A percentile compares a stretch with the other conserved stretches of the same genome.
These are phyloP conservation scores for Pseudobourletiella spinata DNA, from an alignment of 1,140 invertebrate species.

Conservation along the genomic window DNA sequence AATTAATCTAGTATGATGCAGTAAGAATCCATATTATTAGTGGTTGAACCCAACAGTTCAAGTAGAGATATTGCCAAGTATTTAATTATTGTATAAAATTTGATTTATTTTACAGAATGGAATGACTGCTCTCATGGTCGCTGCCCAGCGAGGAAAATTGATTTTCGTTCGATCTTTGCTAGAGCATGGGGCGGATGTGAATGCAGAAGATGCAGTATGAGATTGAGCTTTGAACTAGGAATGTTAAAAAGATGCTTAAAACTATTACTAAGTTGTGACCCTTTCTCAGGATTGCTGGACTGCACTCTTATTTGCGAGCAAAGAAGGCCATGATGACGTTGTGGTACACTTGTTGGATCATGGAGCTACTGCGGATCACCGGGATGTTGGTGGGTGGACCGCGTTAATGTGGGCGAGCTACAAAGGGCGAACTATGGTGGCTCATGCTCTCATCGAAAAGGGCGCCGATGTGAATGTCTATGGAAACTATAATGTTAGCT, in stretches of 20 bases:
- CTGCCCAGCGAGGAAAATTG: constrained; percentile 66
- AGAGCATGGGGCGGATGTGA: constrained; percentile 75
- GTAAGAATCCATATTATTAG: too few relatives aligned
- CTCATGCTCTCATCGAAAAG: constrained; percentile 68
- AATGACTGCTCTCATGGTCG: constrained; percentile 80
- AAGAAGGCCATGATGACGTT: constrained; percentile 76
- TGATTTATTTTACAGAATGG: too few relatives aligned
- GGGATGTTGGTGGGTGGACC: constrained; percentile 94
- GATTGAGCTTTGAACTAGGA: too few relatives aligned
- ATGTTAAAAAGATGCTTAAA: not conserved
- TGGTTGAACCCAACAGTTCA: too few relatives aligned
- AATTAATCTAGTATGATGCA: too few relatives aligned
- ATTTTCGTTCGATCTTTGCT: constrained; percentile 74
- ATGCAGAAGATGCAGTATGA: constrained; percentile 72
- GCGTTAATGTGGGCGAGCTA: constrained; percentile 89
- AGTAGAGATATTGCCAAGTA: too few relatives aligned
- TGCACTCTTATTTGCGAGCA: constrained; percentile 77
- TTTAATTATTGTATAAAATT: too few relatives aligned
- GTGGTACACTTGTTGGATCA: constrained; percentile 75
- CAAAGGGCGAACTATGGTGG: constrained; percentile 58
- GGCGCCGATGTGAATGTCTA: constrained; percentile 91
- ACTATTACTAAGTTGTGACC: constrained; percentile 23
- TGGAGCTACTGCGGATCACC: constrained; percentile 77
- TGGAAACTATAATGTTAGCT: constrained; percentile 91
- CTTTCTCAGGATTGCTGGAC: constrained; percentile 77